phyloP scores from a whole-genome alignment of 2,888 invertebrate species.

The Lithophane ornitopus region DNA sequence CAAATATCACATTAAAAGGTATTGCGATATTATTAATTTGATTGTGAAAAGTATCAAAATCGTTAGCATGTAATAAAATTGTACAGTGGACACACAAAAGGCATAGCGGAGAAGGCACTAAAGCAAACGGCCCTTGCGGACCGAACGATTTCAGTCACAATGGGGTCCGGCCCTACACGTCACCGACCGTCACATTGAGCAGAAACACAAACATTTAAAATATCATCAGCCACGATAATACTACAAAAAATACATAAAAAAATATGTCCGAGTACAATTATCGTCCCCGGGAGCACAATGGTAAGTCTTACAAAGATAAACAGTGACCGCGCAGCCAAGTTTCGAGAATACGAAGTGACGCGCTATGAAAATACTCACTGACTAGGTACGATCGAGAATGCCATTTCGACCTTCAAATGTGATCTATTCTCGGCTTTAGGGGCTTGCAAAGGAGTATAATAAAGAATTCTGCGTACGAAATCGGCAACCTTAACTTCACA shows the following conservation, averaged over 20 bases:
- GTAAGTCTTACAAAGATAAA: slow-evolving; percentile 84
- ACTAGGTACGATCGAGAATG: slow-evolving; percentile 63
- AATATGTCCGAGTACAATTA: slow-evolving; percentile 81
- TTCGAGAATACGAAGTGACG: slow-evolving; percentile 73
- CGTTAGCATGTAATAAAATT: slow-evolving; percentile 39
- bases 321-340: slow-evolving; percentile 75
- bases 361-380: slow-evolving; percentile 75
- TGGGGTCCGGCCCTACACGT: slow-evolving; percentile 83
- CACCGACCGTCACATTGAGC: slow-evolving; percentile 86
- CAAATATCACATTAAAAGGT: neutral
- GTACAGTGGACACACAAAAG: slow-evolving; percentile 73
- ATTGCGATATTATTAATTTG: neutral
- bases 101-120: slow-evolving; percentile 74
- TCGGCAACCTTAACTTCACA: slow-evolving; percentile 38
- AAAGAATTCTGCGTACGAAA: slow-evolving; percentile 64
- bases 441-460: slow-evolving; percentile 59
- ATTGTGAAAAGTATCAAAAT: slow-evolving; percentile 75
- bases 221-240: slow-evolving; percentile 84
- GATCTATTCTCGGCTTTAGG: slow-evolving; percentile 45
- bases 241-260: slow-evolving; percentile 70
- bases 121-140: slow-evolving; percentile 80
- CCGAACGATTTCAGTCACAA: slow-evolving; percentile 82
- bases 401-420: slow-evolving; percentile 48
- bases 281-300: slow-evolving; percentile 81
- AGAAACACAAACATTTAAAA: slow-evolving; percentile 89